Percentiles rank a stretch among this genome's conserved stretches.
These are phyloP conservation scores for Pelusios castaneus DNA, from an alignment of 2,113 vertebrate species.

Conservation along the genomic window DNA sequence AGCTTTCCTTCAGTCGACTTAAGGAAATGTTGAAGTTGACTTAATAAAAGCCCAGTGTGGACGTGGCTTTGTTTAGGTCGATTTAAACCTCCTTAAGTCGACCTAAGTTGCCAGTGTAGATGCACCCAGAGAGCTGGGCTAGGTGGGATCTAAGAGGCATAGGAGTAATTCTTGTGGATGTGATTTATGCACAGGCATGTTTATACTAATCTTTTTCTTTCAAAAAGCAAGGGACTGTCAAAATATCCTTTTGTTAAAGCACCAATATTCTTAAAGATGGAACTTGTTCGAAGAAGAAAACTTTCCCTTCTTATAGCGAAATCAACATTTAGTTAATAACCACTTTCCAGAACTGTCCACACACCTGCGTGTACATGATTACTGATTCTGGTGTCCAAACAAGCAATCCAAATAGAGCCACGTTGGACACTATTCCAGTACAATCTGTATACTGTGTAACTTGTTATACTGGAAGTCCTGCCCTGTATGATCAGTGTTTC, in stretches of 20 bases:
- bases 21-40: no score
- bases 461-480: background rate
- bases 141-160: background rate
- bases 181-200: background rate
- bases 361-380: background rate
- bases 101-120: no score
- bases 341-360: accelerated
- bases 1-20: no score
- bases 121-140: background rate
- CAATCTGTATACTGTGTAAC: background rate
- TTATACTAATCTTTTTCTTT: background rate
- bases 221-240: background rate
- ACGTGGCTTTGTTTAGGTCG: no score
- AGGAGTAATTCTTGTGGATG: background rate
- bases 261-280: background rate
- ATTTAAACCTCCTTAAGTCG: no score
- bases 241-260: background rate
- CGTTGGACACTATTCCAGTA: background rate
- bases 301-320: background rate
- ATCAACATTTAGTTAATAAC: background rate
- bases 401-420: accelerated
- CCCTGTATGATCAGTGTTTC: background rate
- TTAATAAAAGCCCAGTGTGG: no score
- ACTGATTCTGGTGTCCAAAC: background rate
- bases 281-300: background rate